Conservation (phyloP, 2,797 vertebrate species). For the Trichosurus vulpecula region DNA sequence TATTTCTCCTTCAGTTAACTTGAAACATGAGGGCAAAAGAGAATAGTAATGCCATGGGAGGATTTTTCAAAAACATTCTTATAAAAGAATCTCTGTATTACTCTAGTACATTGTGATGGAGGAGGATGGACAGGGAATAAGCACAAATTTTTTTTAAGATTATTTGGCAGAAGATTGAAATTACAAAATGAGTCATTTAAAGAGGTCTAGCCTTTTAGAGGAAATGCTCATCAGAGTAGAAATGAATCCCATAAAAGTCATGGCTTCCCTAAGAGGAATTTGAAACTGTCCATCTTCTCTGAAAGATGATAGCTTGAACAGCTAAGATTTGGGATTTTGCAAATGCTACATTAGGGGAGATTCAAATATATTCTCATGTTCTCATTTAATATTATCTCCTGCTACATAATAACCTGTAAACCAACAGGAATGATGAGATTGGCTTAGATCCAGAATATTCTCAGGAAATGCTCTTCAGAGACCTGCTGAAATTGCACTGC, state of each 20-base stretch:
- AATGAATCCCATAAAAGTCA: conserved; percentile 22
- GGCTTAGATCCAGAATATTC: conserved; percentile 7
- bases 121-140: background rate
- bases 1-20: background rate
- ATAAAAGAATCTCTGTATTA: conserved; percentile 67
- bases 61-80: conserved; percentile 76
- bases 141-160: conserved; percentile 4
- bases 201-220: conserved; percentile 32
- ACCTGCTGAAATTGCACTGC: conserved; percentile 48
- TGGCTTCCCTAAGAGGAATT: conserved; percentile 8
- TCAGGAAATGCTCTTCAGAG: conserved; percentile 41
- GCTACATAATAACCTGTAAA: conserved; percentile 18
- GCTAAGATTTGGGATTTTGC: conserved; percentile 27
- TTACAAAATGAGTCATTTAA: conserved; percentile 34
- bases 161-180: conserved; percentile 34
- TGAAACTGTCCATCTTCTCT: conserved; percentile 38
- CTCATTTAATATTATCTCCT: background rate
- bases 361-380: conserved; percentile 22
- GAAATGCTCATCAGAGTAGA: conserved; percentile 32
- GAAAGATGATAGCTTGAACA: conserved; percentile 29
- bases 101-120: conserved; percentile 38
- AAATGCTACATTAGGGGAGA: background rate
- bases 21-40: conserved; percentile 53
- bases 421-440: conserved; percentile 22
- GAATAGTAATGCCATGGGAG: conserved; percentile 66